Percentiles rank a stretch among this genome's conserved stretches.
Conservation (phyloP, 2,113 vertebrate genomes). For the Festucalex cinctus region DNA sequence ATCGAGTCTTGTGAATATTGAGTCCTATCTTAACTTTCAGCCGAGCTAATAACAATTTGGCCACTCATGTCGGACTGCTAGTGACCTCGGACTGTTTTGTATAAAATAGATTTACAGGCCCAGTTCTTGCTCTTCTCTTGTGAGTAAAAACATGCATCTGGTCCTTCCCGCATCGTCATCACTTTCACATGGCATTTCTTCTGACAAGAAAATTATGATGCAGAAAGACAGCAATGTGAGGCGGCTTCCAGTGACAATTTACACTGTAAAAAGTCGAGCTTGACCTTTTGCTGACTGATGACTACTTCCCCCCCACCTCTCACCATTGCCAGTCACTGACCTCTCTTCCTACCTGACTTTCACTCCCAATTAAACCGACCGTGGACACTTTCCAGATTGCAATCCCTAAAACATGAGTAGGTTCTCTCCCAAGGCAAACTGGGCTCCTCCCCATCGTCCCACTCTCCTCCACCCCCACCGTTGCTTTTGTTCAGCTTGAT, state of each 20-base stretch:
- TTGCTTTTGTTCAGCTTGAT: background rate
- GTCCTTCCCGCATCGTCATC: background rate
- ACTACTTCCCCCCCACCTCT: too few species aligned
- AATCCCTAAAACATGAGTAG: conserved; percentile 4
- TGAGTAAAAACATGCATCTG: background rate
- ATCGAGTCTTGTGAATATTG: too few species aligned
- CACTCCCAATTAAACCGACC: background rate
- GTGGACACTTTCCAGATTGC: background rate
- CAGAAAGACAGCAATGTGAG: background rate
- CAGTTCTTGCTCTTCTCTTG: background rate
- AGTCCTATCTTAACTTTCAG: too few species aligned
- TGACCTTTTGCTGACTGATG: too few species aligned
- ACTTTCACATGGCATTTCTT: background rate
- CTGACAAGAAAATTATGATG: background rate
- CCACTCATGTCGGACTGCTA: too few species aligned
- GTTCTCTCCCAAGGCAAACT: conserved; percentile 6
- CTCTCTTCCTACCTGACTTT: background rate
- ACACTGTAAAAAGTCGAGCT: background rate
- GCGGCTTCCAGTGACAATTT: background rate
- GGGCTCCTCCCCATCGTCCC: background rate
- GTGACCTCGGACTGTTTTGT: background rate
- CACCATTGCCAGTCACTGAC: background rate
- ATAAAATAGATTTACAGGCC: background rate
- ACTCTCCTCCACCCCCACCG: background rate
- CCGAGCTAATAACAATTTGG: background rate